Evolutionary conservation across 1,140 invertebrate species (phyloP).

Genomic region (Dendroctonus ponderosae): DNA sequence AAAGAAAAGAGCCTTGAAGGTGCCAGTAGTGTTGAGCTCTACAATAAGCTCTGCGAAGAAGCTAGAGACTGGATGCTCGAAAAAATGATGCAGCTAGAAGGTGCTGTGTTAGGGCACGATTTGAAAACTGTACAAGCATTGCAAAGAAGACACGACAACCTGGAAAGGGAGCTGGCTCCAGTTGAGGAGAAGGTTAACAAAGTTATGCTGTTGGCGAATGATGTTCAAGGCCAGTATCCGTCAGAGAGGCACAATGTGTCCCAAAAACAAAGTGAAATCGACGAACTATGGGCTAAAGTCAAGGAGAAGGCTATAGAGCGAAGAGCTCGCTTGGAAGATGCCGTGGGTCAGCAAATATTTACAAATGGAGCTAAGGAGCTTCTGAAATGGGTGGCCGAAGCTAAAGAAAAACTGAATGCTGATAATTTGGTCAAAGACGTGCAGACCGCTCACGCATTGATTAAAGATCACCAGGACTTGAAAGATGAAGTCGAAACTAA

Average conservation of each 20-base stretch:
- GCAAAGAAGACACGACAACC: constrained; percentile 83
- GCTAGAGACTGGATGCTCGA: constrained; percentile 93
- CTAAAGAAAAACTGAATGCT: constrained; percentile 79
- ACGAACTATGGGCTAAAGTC: constrained; percentile 84
- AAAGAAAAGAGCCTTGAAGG: constrained; percentile 91
- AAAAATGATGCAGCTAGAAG: constrained; percentile 84
- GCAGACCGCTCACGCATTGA: constrained; percentile 82
- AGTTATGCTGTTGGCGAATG: constrained; percentile 77
- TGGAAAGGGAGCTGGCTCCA: constrained; percentile 86
- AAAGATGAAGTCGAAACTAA: constrained; percentile 89
- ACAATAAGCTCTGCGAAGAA: constrained; percentile 90
- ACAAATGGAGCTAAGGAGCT: constrained; percentile 81
- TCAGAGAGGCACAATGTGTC: constrained; percentile 85
- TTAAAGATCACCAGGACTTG: constrained; percentile 90
- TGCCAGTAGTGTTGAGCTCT: constrained; percentile 81
- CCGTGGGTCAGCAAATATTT: constrained; percentile 93
- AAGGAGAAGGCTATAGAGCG: constrained; percentile 80
- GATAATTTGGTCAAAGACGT: constrained; percentile 84
- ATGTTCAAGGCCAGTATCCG: constrained; percentile 89
- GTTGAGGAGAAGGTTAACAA: constrained; percentile 85
- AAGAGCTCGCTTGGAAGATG: constrained; percentile 80
- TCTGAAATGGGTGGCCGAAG: constrained; percentile 73
- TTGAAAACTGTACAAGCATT: constrained; percentile 87
- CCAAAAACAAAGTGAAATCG: constrained; percentile 78
- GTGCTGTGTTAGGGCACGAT: constrained; percentile 76